A percentile compares a stretch with the other conserved stretches of the same genome.
These are phyloP conservation scores for Zosterops pallidus DNA, from an alignment of 2,113 vertebrate genomes.

Conservation along the genomic window DNA sequence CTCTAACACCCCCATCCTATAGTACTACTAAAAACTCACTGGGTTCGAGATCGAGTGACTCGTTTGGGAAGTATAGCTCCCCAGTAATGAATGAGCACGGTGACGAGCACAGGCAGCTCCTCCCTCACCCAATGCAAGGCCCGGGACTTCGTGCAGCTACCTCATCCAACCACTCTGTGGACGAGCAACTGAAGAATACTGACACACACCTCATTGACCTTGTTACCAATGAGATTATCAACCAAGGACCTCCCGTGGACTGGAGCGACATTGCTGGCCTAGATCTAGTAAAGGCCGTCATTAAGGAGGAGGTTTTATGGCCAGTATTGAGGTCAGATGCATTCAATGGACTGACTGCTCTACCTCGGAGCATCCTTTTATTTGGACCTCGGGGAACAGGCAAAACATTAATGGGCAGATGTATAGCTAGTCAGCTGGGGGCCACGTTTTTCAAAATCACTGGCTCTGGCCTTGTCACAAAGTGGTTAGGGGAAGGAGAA, in stretches of 20 bases:
- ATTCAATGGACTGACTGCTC: slow-evolving; percentile 91
- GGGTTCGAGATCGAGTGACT: slow-evolving; percentile 86
- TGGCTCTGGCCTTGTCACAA: slow-evolving; percentile 90
- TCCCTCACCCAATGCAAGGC: slow-evolving; percentile 87
- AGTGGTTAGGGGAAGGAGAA: slow-evolving; percentile 94
- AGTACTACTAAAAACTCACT: slow-evolving; percentile 89
- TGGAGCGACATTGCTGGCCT: slow-evolving; percentile 97
- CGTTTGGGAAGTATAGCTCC: slow-evolving; percentile 92
- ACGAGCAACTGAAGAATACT: slow-evolving; percentile 96
- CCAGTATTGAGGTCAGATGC: slow-evolving; percentile 96
- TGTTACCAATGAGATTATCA: slow-evolving; percentile 96
- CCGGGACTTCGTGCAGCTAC: slow-evolving; percentile 88
- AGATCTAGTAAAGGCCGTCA: slow-evolving; percentile 93
- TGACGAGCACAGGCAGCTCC: slow-evolving; percentile 91
- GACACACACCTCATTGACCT: slow-evolving; percentile 95
- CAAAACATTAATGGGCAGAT: slow-evolving; percentile 92
- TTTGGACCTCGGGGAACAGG: slow-evolving; percentile 98
- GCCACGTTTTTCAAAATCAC: slow-evolving; percentile 93
- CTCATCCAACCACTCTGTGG: slow-evolving; percentile 92
- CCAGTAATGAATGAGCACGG: slow-evolving; percentile 87
- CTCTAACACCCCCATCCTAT: slow-evolving; percentile 91
- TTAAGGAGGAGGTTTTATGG: slow-evolving; percentile 99
- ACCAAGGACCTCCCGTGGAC: slow-evolving; percentile 92
- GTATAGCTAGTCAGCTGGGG: slow-evolving; percentile 95
- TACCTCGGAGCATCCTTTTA: slow-evolving; percentile 96